Evolutionary conservation across 2,888 invertebrate species (phyloP), one percentile per base, ranked within the genome.

Genomic region (Torymus texanus): DNA sequence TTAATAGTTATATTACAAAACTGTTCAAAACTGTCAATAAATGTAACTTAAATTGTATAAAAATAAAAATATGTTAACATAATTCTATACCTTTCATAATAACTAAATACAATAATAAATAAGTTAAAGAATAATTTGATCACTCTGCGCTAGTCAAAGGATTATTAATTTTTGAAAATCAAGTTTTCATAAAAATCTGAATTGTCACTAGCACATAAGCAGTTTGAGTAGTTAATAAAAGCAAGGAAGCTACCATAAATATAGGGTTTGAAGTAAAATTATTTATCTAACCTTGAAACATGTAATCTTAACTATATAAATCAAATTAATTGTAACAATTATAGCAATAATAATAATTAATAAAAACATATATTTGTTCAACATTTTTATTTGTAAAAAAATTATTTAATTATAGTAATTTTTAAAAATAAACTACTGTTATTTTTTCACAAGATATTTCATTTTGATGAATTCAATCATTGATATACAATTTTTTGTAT

Each of bases 101-200:
- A 55, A 53, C 13, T 71, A 59, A 13, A 65, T 61, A 75, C 63
- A 13, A 50, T 5, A 58, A 16, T 14, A 29, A 75, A 75, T 75
- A 75, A 53, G 13, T 41, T 75, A 5, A 67, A 80, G 58, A 63
- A 58, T 76, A 58, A 67, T 70, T 80, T 66, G 74, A 80, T 80
- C 80, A 80, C 80, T 80, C 80, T 80, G 80, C 77, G 77, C 74
- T 77, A 80, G 59, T 78, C 56, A 62, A 55, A 66, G 58, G 56
- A 58, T 67, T 66, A 18, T 80, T 18, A 14, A 62, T 72, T 71
- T 58, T 12, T 66, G 0, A 72, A 75, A 76, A 67, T 63, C 63
- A 14, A 59, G 18, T 58, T 18, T 76, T 51, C 14, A 41, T 75
- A 72, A n/a, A 72, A 62, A 67, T 75, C 21, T 71, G 56, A 75